Percentiles rank a stretch among this genome's conserved stretches.
These are phyloP conservation scores for Cotesia glomerata DNA, from an alignment of 1,140 invertebrate species.

Conservation along the genomic window DNA sequence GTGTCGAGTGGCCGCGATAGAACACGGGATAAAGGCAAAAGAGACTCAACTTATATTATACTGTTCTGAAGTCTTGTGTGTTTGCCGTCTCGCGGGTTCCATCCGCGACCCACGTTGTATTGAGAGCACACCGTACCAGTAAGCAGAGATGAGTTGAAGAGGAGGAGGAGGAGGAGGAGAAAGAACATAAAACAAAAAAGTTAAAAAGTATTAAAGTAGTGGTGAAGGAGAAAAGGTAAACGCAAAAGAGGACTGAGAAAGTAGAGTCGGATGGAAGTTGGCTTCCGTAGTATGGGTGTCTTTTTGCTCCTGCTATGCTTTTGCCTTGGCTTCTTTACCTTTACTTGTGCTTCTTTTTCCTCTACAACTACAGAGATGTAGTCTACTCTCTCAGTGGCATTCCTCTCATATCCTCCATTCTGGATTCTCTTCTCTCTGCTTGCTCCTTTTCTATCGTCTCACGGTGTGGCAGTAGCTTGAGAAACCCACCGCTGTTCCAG, in stretches of 20 bases:
- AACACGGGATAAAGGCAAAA: neutral
- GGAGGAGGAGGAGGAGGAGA: neutral
- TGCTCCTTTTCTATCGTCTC: neutral
- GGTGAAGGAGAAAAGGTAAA: too few species aligned
- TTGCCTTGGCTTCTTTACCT: neutral
- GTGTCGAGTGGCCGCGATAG: constrained; percentile 7
- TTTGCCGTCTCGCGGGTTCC: constrained; percentile 6
- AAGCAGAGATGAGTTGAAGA: neutral
- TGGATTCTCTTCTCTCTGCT: neutral
- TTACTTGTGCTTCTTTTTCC: neutral
- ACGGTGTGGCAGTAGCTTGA: neutral
- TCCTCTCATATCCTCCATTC: neutral
- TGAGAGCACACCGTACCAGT: neutral
- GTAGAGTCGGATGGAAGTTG: neutral
- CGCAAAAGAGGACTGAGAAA: neutral
- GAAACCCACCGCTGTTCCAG: constrained; percentile 5
- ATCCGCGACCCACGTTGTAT: neutral
- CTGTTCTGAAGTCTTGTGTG: neutral
- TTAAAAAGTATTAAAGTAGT: neutral
- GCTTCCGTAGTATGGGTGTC: neutral
- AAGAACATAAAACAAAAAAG: neutral
- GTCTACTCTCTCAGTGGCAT: neutral
- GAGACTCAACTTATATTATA: neutral
- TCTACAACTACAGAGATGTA: neutral
- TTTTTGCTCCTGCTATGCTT: constrained; percentile 1